Percentiles rank a stretch among this genome's conserved stretches.
phyloP scores from a whole-genome alignment of 1,140 invertebrate species.

The Pseudomyrmex dendroicus region DNA sequence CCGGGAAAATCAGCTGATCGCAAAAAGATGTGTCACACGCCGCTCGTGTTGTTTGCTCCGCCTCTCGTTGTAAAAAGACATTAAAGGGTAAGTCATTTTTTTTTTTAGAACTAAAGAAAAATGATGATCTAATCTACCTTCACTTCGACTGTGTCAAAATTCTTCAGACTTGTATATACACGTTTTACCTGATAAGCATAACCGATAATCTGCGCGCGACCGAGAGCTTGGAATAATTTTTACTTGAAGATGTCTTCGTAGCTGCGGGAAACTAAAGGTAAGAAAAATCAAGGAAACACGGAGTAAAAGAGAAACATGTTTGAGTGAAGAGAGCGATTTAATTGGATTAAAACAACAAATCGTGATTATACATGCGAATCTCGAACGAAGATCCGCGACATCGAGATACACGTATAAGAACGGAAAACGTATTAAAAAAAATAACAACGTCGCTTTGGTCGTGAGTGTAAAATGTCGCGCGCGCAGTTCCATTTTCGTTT shows the following conservation, averaged over 20 bases:
- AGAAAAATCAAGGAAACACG: too few species aligned
- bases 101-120: too few species aligned
- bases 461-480: constrained; percentile 15
- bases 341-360: constrained; percentile 65
- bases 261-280: neutral
- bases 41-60: too few species aligned
- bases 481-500: neutral
- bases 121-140: too few species aligned
- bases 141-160: too few species aligned
- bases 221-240: neutral
- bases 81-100: too few species aligned
- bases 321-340: constrained; percentile 44
- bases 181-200: neutral
- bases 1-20: too few species aligned
- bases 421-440: constrained; percentile 53
- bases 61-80: too few species aligned
- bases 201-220: neutral
- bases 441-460: constrained; percentile 40
- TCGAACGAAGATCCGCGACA: constrained; percentile 12
- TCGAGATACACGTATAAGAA: constrained; percentile 9
- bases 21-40: too few species aligned
- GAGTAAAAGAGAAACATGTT: neutral
- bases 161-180: too few species aligned
- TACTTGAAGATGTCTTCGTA: neutral
- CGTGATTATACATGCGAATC: constrained; percentile 41